Evolutionary conservation across 2,888 invertebrate species (phyloP).

Genomic region (Drosophila pullipes): DNA sequence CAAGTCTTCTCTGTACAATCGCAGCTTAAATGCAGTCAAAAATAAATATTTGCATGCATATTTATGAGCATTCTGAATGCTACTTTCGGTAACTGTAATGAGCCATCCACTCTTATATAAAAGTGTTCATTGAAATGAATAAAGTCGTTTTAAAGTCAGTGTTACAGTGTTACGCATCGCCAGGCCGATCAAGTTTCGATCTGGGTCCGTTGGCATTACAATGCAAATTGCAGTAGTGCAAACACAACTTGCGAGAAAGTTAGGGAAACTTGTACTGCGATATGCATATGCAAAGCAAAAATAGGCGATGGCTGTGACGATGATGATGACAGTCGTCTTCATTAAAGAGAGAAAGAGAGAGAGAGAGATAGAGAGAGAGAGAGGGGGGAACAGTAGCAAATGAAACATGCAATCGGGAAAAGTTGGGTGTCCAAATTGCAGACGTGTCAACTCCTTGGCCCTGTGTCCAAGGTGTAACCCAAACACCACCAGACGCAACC

Average conservation of each 20-base stretch:
- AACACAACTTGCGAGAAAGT: conserved; percentile 48
- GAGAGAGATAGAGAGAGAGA: not conserved
- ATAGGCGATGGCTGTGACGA: not conserved
- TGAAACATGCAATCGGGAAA: conserved; percentile 66
- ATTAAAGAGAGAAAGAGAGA: conserved; percentile 24
- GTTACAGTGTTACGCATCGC: conserved; percentile 5
- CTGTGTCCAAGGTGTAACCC: conserved; percentile 25
- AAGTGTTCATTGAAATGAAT: conserved; percentile 4
- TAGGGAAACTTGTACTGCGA: conserved; percentile 32
- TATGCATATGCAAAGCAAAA: conserved; percentile 45
- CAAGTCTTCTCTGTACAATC: not conserved
- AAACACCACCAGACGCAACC: conserved; percentile 39
- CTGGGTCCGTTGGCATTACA: conserved; percentile 46
- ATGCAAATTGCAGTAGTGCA: conserved; percentile 61
- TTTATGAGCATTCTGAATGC: not conserved
- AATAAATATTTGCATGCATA: not conserved
- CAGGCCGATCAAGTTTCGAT: conserved; percentile 56
- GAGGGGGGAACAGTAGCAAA: conserved; percentile 34
- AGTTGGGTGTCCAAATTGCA: conserved; percentile 73
- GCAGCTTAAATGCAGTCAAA: not conserved
- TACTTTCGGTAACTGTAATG: not conserved
- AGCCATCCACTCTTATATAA: not conserved
- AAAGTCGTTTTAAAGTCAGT: conserved; percentile 3
- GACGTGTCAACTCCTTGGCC: conserved; percentile 63
- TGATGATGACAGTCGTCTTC: conserved; percentile 14